Conservation (phyloP, 2,888 invertebrate genomes). For the Ophonus ardosiacus region DNA sequence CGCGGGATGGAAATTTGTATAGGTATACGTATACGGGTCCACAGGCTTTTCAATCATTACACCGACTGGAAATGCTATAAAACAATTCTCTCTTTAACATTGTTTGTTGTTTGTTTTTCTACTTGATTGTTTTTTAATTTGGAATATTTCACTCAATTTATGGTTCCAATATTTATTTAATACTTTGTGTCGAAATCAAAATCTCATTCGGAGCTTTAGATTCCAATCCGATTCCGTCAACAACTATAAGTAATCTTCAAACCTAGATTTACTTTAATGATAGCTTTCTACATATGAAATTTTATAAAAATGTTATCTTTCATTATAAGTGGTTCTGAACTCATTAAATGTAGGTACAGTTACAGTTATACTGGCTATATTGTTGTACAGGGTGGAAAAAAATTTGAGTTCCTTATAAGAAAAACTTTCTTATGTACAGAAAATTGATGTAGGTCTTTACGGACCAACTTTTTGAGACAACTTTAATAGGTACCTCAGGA, state of each 20-base stretch:
- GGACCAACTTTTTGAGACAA: no score
- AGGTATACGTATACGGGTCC: not conserved
- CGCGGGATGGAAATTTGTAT: constrained; percentile 11
- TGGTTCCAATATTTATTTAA: not conserved
- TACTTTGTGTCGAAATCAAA: not conserved
- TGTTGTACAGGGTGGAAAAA: no score
- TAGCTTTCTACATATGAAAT: no score
- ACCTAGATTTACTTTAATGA: not conserved
- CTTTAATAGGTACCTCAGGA: no score
- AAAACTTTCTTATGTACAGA: no score
- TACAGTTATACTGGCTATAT: no score
- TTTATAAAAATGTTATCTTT: no score
- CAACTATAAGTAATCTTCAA: not conserved
- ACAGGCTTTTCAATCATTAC: constrained; percentile 13
- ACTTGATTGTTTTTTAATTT: not conserved
- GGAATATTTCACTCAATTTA: not conserved
- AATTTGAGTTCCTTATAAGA: no score
- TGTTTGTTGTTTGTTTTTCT: not conserved
- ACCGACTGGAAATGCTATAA: not conserved
- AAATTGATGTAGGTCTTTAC: no score
- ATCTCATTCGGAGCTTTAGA: not conserved
- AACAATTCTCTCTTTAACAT: constrained; percentile 11
- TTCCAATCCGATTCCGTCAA: not conserved
- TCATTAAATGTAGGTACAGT: no score
- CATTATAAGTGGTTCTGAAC: no score